These are phyloP conservation scores for Tragopan temminckii DNA, from an alignment of 2,797 vertebrate species.

Conservation along the genomic window DNA sequence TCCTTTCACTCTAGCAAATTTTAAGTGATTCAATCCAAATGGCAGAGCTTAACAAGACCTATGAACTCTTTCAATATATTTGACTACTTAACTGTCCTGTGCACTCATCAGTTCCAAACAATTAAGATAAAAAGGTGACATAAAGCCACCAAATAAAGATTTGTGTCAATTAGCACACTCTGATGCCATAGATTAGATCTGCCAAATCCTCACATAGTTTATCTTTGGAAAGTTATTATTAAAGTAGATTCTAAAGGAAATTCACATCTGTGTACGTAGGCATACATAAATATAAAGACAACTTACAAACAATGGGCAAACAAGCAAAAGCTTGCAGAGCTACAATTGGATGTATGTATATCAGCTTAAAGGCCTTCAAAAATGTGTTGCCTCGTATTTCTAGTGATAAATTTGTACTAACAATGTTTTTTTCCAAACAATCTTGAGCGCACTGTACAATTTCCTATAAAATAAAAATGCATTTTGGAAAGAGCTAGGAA, in stretches of 20 bases:
- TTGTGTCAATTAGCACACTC: neutral
- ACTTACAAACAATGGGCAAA: neutral
- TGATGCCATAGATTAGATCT: neutral
- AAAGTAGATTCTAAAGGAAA: constrained; percentile 29
- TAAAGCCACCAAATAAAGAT: constrained; percentile 15
- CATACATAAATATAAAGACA: neutral
- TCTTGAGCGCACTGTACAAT: neutral
- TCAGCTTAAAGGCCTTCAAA: neutral
- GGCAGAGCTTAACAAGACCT: constrained; percentile 20
- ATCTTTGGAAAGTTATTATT: neutral
- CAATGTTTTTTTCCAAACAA: neutral
- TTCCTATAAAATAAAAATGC: neutral
- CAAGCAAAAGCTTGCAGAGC: neutral
- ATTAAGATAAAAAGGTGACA: neutral
- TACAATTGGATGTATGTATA: neutral
- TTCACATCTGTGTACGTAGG: neutral
- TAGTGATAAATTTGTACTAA: neutral
- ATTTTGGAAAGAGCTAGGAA: neutral
- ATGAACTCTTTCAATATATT: constrained; percentile 5
- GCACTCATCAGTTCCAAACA: neutral
- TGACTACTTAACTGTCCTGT: constrained; percentile 15
- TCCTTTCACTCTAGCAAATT: constrained; percentile 23
- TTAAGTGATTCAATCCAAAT: neutral
- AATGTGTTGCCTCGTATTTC: neutral
- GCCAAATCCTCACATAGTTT: constrained; percentile 10